phyloP scores from a whole-genome alignment of 2,797 vertebrate genomes.

The Chiropotes sagulatus region DNA sequence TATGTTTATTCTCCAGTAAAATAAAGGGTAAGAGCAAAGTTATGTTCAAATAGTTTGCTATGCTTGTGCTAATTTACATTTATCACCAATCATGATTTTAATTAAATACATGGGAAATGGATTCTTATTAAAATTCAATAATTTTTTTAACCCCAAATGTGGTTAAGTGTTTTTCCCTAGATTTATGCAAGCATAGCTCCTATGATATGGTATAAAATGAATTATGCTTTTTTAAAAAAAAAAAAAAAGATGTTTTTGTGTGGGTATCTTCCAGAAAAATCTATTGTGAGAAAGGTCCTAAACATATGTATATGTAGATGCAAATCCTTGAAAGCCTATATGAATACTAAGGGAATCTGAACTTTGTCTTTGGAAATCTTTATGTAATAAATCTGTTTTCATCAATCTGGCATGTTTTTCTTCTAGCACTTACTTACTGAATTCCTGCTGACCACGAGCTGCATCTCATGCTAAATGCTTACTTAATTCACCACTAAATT shows the following conservation, averaged over 20 bases:
- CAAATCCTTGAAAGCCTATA: background rate
- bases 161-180: background rate
- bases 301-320: background rate
- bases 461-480: background rate
- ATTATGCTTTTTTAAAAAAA: background rate
- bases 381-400: background rate
- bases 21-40: background rate
- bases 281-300: background rate
- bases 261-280: background rate
- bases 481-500: background rate
- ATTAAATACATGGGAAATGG: constrained; percentile 53
- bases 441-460: too few relatives aligned
- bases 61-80: constrained; percentile 5
- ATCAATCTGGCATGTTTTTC: background rate
- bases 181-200: background rate
- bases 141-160: background rate
- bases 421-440: background rate
- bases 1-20: background rate
- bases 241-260: background rate
- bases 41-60: background rate
- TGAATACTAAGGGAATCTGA: background rate
- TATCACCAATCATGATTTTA: background rate
- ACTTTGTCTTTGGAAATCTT: background rate
- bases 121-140: constrained; percentile 25
- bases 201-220: background rate